Evolutionary conservation across 2,113 vertebrate genomes (phyloP), one percentile per base, ranked within the genome.

Genomic region (Nanorana parkeri): DNA sequence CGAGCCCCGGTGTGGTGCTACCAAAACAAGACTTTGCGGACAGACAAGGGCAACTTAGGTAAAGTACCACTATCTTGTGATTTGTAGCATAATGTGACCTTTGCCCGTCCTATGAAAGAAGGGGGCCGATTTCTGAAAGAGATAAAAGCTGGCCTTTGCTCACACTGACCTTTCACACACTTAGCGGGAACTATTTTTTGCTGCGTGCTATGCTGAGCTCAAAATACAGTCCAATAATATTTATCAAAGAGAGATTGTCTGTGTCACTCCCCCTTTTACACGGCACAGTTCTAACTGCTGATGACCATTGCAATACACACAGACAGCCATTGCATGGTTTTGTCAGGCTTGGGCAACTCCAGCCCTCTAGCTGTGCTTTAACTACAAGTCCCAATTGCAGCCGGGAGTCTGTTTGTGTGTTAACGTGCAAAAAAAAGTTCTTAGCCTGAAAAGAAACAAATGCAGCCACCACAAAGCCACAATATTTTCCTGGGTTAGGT

Each of bases 21-120:
- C 98, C 98, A 5, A 96, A 94, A 68, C 96, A 98, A 90, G 94
- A 95, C 85, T 99, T 98, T 85, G 89, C 91, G 19, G 98, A 99
- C 87, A 93, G 94, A 3, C 97, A 99, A 88, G 97, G 97, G n/a
- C 98, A 99, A 89, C 97, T 98, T 85, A 95, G 97, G 98, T 99
- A 91, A 95, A 88, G 56, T 55, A 28, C 5, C 28, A 17, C 3
- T 41, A 10, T 16, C 5, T 32, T 80, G 29, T 7, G n/a, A 29
- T 51, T 29, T 81, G 58, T 56, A 11, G 71, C 52, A 4, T 29
- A 11, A 60, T 21, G n/a, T 29, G 23, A 65, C 61, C 32, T 16
- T 29, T 80, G 58, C 20, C 67, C 17, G 13, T n/a, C 47, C 47
- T 17, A 26, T 8, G 41, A 10, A 64, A 63, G 47, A 24, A 51